Evolutionary conservation across 2,797 vertebrate species (phyloP).

Genomic region (Neoniphon sammara): DNA sequence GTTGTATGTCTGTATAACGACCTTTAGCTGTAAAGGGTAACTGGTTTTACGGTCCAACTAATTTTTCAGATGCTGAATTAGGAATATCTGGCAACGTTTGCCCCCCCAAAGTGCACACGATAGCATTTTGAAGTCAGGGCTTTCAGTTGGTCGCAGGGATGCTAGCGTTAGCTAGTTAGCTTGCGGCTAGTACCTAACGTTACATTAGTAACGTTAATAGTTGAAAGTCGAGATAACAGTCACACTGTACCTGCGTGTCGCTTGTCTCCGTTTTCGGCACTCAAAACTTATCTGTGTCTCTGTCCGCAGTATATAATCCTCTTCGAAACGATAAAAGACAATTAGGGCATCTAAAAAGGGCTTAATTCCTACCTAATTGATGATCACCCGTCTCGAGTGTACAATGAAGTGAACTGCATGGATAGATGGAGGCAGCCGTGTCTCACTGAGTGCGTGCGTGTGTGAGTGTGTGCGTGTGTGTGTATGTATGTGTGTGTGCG

Average conservation of each 20-base stretch:
- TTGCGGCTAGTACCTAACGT: conserved; percentile 71
- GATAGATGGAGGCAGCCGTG: conserved; percentile 66
- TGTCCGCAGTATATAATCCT: conserved; percentile 20
- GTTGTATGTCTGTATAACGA: conserved; percentile 7
- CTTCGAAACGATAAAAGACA: conserved; percentile 4
- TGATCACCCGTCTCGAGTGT: conserved; percentile 52
- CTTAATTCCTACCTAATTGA: conserved; percentile 71
- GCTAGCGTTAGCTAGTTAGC: conserved; percentile 80
- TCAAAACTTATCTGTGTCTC: conserved; percentile 68
- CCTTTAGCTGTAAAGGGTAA: not conserved
- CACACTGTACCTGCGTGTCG: conserved; percentile 70
- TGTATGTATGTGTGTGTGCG: conserved; percentile 48
- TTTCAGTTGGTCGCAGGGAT: conserved; percentile 53
- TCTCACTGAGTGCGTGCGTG: conserved; percentile 54
- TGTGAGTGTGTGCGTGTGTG: conserved; percentile 53
- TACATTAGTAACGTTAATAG: conserved; percentile 80
- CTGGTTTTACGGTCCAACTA: not conserved
- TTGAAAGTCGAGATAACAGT: conserved; percentile 76
- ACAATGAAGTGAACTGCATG: conserved; percentile 78
- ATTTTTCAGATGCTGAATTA: not conserved
- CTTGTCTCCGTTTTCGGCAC: conserved; percentile 45
- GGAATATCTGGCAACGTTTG: not conserved
- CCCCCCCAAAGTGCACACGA: conserved; percentile 37
- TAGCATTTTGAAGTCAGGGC: conserved; percentile 36
- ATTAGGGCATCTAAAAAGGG: conserved; percentile 23